Evolutionary conservation across 2,797 vertebrate species (phyloP).

Genomic region (Staurois parvus): DNA sequence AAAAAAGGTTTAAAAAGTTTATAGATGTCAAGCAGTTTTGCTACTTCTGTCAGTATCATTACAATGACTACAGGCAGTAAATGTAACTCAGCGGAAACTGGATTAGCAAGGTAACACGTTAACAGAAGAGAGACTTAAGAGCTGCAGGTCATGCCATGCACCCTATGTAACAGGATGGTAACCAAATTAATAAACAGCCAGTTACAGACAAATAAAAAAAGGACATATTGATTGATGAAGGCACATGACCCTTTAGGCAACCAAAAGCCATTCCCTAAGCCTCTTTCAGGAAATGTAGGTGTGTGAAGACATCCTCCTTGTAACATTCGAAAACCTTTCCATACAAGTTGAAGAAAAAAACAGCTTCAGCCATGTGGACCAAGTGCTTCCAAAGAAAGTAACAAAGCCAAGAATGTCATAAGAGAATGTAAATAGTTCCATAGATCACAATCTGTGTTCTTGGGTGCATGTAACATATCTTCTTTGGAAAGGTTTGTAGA

Average conservation of each 20-base stretch:
- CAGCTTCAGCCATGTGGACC: background rate
- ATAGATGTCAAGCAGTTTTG: too few species aligned
- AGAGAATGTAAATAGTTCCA: background rate
- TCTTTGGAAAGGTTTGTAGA: background rate
- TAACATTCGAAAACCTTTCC: background rate
- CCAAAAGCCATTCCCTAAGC: background rate
- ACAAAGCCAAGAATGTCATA: slow-evolving; percentile 14
- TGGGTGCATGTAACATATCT: background rate
- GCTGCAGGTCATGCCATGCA: too few species aligned
- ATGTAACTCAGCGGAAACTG: too few species aligned
- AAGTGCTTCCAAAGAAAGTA: background rate
- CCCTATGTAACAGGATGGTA: too few species aligned
- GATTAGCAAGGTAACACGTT: too few species aligned
- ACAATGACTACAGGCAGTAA: too few species aligned
- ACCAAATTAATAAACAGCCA: too few species aligned
- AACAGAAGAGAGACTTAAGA: too few species aligned
- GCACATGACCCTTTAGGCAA: background rate
- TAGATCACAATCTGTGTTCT: background rate
- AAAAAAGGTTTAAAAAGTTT: too few species aligned
- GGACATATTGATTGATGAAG: background rate
- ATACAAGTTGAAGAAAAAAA: background rate
- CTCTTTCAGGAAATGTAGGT: background rate
- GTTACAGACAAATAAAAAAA: too few species aligned
- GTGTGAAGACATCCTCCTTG: background rate
- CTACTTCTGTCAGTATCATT: too few species aligned